Conservation (phyloP, 2,113 vertebrate species). For the Talpa occidentalis region DNA sequence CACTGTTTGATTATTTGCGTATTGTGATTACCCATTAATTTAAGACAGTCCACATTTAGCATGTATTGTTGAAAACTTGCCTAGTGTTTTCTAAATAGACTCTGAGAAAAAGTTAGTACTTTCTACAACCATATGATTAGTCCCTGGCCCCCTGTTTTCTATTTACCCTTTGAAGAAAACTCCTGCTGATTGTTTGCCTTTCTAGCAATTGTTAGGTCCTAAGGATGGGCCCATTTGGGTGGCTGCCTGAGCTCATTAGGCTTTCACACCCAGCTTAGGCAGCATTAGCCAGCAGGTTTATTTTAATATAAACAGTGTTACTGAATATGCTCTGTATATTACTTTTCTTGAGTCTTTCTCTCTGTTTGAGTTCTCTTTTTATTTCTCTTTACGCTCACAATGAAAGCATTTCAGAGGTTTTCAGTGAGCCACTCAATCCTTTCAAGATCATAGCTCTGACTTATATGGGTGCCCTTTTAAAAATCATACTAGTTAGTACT, state of each 20-base stretch:
- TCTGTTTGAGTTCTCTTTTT: slow-evolving; percentile 52
- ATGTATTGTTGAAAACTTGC: slow-evolving; percentile 31
- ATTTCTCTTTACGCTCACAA: slow-evolving; percentile 26
- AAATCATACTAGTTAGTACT: not conserved
- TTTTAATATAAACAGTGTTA: slow-evolving; percentile 53
- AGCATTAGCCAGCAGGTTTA: not conserved
- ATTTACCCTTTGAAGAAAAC: slow-evolving; percentile 43
- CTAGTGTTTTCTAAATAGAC: slow-evolving; percentile 22
- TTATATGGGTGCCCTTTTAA: not conserved
- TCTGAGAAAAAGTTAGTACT: not conserved
- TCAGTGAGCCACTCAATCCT: not conserved
- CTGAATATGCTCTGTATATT: not conserved
- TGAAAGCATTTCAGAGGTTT: slow-evolving; percentile 62
- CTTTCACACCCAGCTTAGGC: not conserved
- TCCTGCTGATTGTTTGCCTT: slow-evolving; percentile 18
- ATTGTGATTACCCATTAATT: slow-evolving; percentile 31
- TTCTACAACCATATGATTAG: not conserved
- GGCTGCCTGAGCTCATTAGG: not conserved
- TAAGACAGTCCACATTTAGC: not conserved
- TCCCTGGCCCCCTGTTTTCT: not conserved
- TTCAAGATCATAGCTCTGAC: slow-evolving; percentile 29
- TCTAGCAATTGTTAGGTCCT: slow-evolving; percentile 20
- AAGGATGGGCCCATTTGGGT: not conserved
- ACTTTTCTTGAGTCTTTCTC: slow-evolving; percentile 4
- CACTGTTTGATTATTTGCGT: not conserved